Evolutionary conservation across 2,888 invertebrate species (phyloP).

Genomic region (Hyles lineata): DNA sequence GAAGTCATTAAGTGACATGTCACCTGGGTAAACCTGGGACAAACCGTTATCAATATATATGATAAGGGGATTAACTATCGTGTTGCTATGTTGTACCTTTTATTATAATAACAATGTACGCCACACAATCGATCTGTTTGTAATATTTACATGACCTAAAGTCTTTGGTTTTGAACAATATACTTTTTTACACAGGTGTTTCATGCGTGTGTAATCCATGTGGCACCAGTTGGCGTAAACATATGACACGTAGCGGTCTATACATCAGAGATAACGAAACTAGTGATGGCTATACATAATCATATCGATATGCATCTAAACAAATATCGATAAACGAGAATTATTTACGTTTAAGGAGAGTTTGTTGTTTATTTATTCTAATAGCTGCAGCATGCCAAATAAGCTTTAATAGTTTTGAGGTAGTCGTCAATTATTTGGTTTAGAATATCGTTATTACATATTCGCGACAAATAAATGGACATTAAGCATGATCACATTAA

Average conservation of each 20-base stretch:
- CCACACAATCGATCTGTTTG: neutral
- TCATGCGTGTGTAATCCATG: neutral
- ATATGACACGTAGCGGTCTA: conserved; percentile 8
- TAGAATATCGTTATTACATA: too few species aligned
- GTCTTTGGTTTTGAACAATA: conserved; percentile 3
- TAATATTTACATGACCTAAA: neutral
- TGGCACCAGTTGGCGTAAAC: conserved; percentile 15
- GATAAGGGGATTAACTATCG: neutral
- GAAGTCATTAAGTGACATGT: too few species aligned
- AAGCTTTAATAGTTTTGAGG: too few species aligned
- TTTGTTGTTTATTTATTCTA: too few species aligned
- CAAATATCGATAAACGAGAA: neutral
- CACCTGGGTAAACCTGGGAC: too few species aligned
- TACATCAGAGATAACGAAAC: conserved; percentile 9
- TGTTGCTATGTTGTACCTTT: neutral
- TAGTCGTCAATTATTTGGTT: too few species aligned
- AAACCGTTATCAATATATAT: neutral
- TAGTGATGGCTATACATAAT: neutral
- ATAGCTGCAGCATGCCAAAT: too few species aligned
- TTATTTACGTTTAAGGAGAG: neutral
- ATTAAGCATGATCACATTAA: too few species aligned
- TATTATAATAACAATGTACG: neutral
- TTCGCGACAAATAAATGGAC: too few species aligned
- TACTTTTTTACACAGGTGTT: conserved; percentile 22
- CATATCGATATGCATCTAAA: too few species aligned